Evolutionary conservation across 2,888 invertebrate genomes (phyloP), one percentile per base, ranked within the genome.

Genomic region (Meteorus cinctellus): DNA sequence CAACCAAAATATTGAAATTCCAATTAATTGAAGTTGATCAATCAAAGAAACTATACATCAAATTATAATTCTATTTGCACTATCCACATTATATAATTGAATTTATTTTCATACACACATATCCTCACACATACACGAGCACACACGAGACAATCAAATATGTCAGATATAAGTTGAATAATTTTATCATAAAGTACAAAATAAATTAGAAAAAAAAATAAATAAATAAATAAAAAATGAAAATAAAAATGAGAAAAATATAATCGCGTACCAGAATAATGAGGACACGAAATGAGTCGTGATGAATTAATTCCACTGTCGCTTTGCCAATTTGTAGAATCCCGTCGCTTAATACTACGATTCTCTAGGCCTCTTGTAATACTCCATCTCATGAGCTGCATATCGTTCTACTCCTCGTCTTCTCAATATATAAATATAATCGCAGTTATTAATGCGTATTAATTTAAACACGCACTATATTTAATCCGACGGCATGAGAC

Each of bases 371-470:
- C 83, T 66, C 88, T 84, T 67, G 85, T 89, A 80, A 89, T 89
- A 81, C 88, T 87, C 89, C 89, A 89, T 82, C 88, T 84, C 87
- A 88, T 86, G 34, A 87, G 85, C 79, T 87, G 87, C 89, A 89
- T 88, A 68, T 77, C 78, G 70, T 67, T 59, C 65, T 5, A n/a
- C 36, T 72, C 29, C n/a, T 19, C 24, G 19, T 34, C 68, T 29
- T 67, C 41, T n/a, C 41, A 36, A 41, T 41, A 19, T 45, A 63
- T 51, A 69, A 65, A 27, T 72, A 34, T 45, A 65, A 27, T 60
- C 31, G 24, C 59, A 14, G 48, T 27, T 66, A 67, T 68, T 69
- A 36, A 69, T 36, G 36, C 27, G 51, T 62, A 72, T 66, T 51
- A 67, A 73, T 62, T 77, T 34, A 36, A 67, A 36, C 14, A 66